Conservation (phyloP, 2,113 vertebrate genomes). For the Gavialis gangeticus region DNA sequence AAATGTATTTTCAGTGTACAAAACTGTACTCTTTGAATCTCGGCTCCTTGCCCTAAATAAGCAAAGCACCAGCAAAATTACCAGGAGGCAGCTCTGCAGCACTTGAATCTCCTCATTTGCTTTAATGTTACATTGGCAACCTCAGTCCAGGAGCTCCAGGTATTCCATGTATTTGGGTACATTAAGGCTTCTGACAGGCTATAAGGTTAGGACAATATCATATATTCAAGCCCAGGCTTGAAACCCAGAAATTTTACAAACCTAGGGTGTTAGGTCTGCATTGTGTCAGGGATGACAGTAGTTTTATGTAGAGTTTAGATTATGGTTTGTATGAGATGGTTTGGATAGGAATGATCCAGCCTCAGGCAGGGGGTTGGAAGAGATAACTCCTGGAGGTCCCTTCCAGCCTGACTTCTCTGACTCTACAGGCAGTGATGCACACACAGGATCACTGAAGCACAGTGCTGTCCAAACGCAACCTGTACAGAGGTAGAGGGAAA, state of each 20-base stretch:
- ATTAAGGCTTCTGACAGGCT: neutral
- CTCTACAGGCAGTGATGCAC: neutral
- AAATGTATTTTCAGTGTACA: neutral
- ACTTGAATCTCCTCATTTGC: neutral
- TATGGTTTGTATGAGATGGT: no score
- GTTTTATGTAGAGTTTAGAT: no score
- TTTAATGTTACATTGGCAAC: neutral
- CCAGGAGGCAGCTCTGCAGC: neutral
- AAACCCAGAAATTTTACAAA: no score
- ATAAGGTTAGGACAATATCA: neutral
- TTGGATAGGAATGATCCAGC: no score
- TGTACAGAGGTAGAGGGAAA: neutral
- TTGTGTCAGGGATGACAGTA: no score
- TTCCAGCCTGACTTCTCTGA: neutral
- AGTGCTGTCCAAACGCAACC: neutral
- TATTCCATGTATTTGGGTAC: neutral
- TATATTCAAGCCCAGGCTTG: no score
- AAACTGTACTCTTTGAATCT: neutral
- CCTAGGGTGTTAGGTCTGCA: no score
- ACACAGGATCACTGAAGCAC: neutral
- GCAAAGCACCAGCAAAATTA: neutral
- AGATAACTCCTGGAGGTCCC: no score
- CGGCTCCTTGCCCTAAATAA: neutral
- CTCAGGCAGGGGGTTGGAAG: no score
- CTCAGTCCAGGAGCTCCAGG: neutral